Conservation (phyloP, 2,113 vertebrate species). For the Vireo altiloquus region DNA sequence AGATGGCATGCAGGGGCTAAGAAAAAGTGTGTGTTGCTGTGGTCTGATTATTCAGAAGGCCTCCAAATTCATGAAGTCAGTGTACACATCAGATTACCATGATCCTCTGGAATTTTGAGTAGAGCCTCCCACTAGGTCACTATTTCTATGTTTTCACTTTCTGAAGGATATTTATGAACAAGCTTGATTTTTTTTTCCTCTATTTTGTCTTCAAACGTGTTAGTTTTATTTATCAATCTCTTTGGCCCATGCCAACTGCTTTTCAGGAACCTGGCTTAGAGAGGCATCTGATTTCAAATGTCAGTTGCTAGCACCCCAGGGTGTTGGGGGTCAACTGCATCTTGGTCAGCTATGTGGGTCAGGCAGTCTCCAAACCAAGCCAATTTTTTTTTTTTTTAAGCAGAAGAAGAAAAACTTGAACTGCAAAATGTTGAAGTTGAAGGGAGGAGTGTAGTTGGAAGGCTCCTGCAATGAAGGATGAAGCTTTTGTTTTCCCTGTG, state of each 20-base stretch:
- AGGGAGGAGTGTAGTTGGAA: not conserved
- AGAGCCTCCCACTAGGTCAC: not conserved
- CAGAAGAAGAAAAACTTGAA: not conserved
- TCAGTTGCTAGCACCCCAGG: not conserved
- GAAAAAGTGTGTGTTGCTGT: not conserved
- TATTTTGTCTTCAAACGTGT: not conserved
- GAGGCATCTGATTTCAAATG: not conserved
- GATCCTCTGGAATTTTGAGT: not conserved
- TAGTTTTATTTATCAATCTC: not conserved
- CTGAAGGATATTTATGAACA: not conserved
- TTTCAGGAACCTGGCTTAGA: not conserved
- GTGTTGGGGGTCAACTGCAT: not conserved
- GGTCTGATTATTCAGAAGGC: not conserved
- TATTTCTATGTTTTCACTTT: not conserved
- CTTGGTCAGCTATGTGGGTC: not conserved
- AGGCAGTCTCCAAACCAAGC: not conserved
- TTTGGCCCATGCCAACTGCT: not conserved
- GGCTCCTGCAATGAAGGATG: not conserved
- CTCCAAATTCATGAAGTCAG: not conserved
- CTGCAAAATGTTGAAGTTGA: not conserved
- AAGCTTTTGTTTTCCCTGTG: not conserved
- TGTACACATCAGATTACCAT: not conserved
- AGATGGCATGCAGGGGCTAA: not conserved
- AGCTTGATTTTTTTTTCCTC: not conserved
- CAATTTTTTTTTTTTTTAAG: not conserved